phyloP scores from a whole-genome alignment of 92 coral and sea anemone species.

The Desmophyllum pertusum region DNA sequence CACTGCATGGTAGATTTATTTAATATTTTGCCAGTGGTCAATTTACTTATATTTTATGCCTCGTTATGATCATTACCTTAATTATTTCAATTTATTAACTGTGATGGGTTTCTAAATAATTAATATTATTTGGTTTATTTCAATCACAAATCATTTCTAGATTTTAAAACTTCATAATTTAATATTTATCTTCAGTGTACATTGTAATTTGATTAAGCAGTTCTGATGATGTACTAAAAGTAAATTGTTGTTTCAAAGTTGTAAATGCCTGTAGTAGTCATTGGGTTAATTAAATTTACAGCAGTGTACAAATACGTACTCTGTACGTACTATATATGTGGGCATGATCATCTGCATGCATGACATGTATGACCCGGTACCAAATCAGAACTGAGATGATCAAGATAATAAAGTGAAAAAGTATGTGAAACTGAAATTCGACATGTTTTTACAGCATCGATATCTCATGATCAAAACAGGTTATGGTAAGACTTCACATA shows the following conservation, averaged over 20 bases:
- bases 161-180: no score
- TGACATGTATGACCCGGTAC: not conserved
- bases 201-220: not conserved
- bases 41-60: no score
- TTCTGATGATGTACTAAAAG: not conserved
- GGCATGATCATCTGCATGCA: not conserved
- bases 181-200: no score
- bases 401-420: not conserved
- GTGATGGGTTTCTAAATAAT: no score
- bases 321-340: no score
- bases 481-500: not conserved
- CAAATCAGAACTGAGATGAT: not conserved
- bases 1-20: no score
- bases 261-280: not conserved
- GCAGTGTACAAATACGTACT: no score
- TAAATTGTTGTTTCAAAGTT: not conserved
- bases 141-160: not conserved
- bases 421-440: not conserved
- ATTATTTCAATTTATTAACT: no score
- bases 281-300: no score
- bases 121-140: not conserved
- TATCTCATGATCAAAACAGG: conserved; percentile 8
- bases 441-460: not conserved
- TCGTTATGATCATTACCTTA: no score
- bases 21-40: no score